Evolutionary conservation across 2,113 vertebrate species (phyloP).

Genomic region (Phalacrocorax carbo): DNA sequence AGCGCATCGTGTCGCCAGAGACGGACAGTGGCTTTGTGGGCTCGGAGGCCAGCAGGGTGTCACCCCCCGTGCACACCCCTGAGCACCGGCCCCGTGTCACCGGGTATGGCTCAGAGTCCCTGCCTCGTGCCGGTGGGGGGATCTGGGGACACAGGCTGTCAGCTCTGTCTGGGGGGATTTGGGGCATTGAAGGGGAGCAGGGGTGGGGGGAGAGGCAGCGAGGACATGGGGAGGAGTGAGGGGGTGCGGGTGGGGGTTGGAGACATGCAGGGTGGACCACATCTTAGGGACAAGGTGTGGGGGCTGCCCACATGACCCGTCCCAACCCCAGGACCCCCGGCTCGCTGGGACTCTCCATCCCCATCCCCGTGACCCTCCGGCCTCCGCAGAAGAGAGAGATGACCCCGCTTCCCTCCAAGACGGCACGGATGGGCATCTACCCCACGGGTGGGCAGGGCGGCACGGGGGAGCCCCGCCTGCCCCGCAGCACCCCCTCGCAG

Average conservation of each 20-base stretch:
- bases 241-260: background rate
- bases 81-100: constrained; percentile 67
- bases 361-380: background rate
- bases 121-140: rapidly evolving
- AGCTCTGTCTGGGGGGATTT: constrained; percentile 45
- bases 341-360: background rate
- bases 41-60: constrained; percentile 85
- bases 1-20: constrained; percentile 86
- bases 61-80: constrained; percentile 71
- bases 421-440: background rate
- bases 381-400: background rate
- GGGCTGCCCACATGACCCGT: background rate
- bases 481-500: background rate
- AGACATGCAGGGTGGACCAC: background rate
- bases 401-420: background rate
- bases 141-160: rapidly evolving
- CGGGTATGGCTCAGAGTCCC: constrained; percentile 59
- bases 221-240: background rate
- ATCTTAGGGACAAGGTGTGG: rapidly evolving
- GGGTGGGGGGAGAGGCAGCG: rapidly evolving
- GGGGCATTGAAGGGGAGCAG: constrained; percentile 75
- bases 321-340: background rate
- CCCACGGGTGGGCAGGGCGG: background rate
- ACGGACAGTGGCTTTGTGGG: constrained; percentile 94
- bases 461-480: background rate